phyloP scores from a whole-genome alignment of 2,888 invertebrate species.

The Microplitis deprimator region DNA sequence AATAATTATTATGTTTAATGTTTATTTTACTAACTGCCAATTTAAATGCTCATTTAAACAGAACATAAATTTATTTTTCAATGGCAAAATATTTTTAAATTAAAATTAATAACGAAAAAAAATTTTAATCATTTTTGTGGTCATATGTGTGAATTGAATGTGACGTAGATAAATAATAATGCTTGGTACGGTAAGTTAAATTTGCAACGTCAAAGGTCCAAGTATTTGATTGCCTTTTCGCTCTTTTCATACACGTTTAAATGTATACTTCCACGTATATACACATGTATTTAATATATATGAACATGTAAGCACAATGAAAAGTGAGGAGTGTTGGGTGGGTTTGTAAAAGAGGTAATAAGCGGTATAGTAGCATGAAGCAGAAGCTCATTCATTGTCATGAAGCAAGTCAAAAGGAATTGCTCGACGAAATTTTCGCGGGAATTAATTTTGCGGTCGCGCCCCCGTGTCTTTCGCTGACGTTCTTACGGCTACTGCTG shows the following conservation, averaged over 20 bases:
- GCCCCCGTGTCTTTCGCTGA: slow-evolving; percentile 42
- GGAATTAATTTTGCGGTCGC: slow-evolving; percentile 65
- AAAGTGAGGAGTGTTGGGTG: neutral
- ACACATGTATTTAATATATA: neutral
- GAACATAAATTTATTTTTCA: too few species aligned
- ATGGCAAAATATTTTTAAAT: too few species aligned
- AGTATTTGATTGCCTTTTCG: slow-evolving; percentile 60
- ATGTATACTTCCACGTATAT: slow-evolving; percentile 1
- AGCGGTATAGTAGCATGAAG: slow-evolving; percentile 23
- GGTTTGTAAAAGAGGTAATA: neutral
- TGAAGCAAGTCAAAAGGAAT: slow-evolving; percentile 60
- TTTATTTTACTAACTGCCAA: too few species aligned
- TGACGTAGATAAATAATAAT: slow-evolving; percentile 69
- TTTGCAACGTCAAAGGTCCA: slow-evolving; percentile 61
- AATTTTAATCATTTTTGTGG: too few species aligned
- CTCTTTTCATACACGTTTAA: neutral
- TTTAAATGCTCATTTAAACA: too few species aligned
- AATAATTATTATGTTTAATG: too few species aligned
- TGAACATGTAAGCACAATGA: neutral
- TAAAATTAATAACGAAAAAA: too few species aligned
- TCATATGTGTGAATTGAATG: slow-evolving; percentile 66
- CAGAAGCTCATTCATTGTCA: slow-evolving; percentile 43
- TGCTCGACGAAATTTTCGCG: slow-evolving; percentile 57
- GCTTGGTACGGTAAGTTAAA: slow-evolving; percentile 52
- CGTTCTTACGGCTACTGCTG: slow-evolving; percentile 52